These are phyloP conservation scores for Caradrina kadenii DNA, from an alignment of 2,888 invertebrate species.

Conservation along the genomic window DNA sequence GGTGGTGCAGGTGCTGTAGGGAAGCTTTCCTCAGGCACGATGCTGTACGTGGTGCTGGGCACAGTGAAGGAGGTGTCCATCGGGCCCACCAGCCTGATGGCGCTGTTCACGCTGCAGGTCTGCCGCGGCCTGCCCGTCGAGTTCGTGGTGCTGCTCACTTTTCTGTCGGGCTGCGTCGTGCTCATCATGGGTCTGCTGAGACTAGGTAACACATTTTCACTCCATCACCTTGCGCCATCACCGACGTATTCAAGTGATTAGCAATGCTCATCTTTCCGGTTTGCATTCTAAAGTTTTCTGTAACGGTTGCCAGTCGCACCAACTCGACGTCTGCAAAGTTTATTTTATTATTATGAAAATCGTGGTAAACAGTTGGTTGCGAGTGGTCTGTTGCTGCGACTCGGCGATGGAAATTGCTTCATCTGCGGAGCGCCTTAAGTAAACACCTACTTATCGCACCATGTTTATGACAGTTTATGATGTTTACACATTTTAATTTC, in stretches of 20 bases:
- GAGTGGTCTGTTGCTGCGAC: too few species aligned
- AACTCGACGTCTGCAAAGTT: too few species aligned
- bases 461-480: constrained; percentile 12
- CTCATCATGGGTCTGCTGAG: constrained; percentile 95
- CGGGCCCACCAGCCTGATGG: constrained; percentile 98
- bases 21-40: constrained; percentile 90
- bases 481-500: constrained; percentile 30
- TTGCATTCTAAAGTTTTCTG: too few species aligned
- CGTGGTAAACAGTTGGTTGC: too few species aligned
- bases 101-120: constrained; percentile 94
- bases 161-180: constrained; percentile 94
- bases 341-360: too few species aligned
- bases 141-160: constrained; percentile 94
- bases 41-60: constrained; percentile 96
- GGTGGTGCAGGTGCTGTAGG: background rate
- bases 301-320: too few species aligned
- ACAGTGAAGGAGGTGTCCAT: constrained; percentile 96
- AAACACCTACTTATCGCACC: constrained; percentile 30
- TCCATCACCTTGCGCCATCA: background rate
- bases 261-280: too few species aligned
- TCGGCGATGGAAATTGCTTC: too few species aligned
- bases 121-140: constrained; percentile 93
- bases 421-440: background rate
- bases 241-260: too few species aligned
- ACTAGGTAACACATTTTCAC: constrained; percentile 89